Base-by-base conservation (phyloP, 2,113 vertebrate genomes). In the Cheirogaleus medius region DNA sequence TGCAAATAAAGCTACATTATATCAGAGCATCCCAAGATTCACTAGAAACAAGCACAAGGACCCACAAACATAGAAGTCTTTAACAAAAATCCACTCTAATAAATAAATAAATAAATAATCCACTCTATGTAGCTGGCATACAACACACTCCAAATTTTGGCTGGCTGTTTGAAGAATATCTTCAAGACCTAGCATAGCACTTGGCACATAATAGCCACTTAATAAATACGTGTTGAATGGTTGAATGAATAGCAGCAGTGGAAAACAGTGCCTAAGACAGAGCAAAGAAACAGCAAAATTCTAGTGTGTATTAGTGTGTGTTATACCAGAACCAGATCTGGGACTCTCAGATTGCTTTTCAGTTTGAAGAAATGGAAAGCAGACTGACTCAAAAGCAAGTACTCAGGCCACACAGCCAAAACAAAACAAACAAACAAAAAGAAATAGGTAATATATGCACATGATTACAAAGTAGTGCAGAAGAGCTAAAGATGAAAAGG, bases 281-380 rank as follows among this genome's bases (percentile, higher is more conserved):
- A 94, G 87, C 54, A 83, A 73, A 18, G 23, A 83, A 93, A 96
- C 90, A 83, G 47, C 10, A 29, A 71, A 84, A 80, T 76, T 95
- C 39, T 54, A 56, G 58, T 42, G 21, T 69, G 25, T 93, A 44
- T 83, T 54, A 56, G 58, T 42, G 21, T 69, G 25, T 93, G 52
- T 83, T 64, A 60, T 12, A 78, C 32, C 76, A 74, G 82, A 88
- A 93, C 29, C 76, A 87, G 34, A 73, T 64, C 32, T 64, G 25
- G 27, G 66, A 77, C 20, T 92, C 64, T 47, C 18, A 82, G 58
- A 64, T 44, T 64, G 39, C 29, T 89, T 92, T 90, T 92, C 49
- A 54, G 39, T 76, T 81, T 90, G 85, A 90, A 92, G 69, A 92
- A 54, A 13, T 54, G 32, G 64, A 32, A 29, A 63, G 85, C 29